Percentiles rank a stretch among this genome's conserved stretches.
These are phyloP conservation scores for Rhinella marina DNA, from an alignment of 2,797 vertebrate species.

Conservation along the genomic window DNA sequence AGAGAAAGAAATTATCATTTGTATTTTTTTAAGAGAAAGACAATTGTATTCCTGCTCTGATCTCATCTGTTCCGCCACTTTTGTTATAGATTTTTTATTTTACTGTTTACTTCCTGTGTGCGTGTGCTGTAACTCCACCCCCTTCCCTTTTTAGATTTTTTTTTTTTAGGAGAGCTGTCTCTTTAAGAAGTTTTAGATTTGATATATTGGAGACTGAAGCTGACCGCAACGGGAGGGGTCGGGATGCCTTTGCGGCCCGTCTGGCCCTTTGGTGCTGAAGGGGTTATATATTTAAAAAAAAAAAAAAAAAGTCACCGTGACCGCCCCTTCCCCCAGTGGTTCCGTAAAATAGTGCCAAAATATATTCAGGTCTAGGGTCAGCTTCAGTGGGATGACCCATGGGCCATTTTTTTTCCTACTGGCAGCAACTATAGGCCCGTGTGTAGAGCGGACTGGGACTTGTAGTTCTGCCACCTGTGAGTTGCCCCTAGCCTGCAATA, in stretches of 20 bases:
- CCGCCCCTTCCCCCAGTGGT: neutral
- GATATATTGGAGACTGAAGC: neutral
- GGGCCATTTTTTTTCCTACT: neutral
- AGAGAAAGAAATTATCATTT: slow-evolving; percentile 54
- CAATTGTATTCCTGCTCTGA: slow-evolving; percentile 8
- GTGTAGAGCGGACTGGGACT: neutral
- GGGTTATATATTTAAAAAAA: neutral
- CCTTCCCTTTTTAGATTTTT: neutral
- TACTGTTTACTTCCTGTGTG: neutral
- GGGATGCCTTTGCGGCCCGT: neutral
- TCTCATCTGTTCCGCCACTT: neutral
- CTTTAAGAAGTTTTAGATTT: slow-evolving; percentile 15
- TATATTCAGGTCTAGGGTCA: neutral
- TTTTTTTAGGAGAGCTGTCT: neutral
- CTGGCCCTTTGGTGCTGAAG: neutral
- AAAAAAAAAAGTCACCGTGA: neutral
- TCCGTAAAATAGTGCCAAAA: slow-evolving; percentile 45
- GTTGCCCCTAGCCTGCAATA: neutral
- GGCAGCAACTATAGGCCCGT: neutral
- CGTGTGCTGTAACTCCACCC: neutral
- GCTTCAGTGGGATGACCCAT: neutral
- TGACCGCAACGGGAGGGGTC: neutral
- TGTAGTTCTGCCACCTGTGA: neutral
- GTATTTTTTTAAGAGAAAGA: slow-evolving; percentile 54
- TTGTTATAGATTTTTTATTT: slow-evolving; percentile 17